Conservation (phyloP, 2,888 invertebrate genomes). For the Theretra japonica region DNA sequence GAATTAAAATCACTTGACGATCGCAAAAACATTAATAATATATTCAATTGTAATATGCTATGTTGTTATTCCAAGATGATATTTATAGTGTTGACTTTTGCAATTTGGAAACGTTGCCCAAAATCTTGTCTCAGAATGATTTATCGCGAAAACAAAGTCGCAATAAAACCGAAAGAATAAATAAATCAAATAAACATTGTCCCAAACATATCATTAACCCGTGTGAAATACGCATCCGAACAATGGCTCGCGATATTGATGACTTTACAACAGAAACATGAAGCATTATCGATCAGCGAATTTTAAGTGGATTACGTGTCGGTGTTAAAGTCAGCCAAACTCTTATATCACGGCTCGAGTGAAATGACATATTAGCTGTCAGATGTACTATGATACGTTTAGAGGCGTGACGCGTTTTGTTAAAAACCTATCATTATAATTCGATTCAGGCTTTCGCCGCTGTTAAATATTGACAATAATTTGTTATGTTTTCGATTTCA, state of each 20-base stretch:
- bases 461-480: constrained; percentile 76
- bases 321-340: constrained; percentile 54
- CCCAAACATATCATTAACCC: constrained; percentile 23
- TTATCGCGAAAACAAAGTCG: constrained; percentile 13
- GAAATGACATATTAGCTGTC: constrained; percentile 75
- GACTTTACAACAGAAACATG: constrained; percentile 39
- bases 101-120: constrained; percentile 13
- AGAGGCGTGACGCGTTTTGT: constrained; percentile 69
- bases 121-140: constrained; percentile 17
- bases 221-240: constrained; percentile 27
- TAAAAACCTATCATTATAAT: constrained; percentile 71
- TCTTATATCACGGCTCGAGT: constrained; percentile 62
- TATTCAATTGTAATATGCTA: not conserved
- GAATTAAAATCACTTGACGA: not conserved
- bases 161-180: constrained; percentile 1
- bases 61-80: not conserved
- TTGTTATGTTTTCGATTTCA: constrained; percentile 60
- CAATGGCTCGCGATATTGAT: constrained; percentile 36
- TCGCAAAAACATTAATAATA: not conserved
- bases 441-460: constrained; percentile 64
- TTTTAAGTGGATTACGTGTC: constrained; percentile 45
- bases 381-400: constrained; percentile 60
- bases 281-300: constrained; percentile 32
- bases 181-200: constrained; percentile 21
- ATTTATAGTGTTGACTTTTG: constrained; percentile 15